These are phyloP conservation scores for Cyphotilapia sp. DNA, from an alignment of 2,113 vertebrate species.

Conservation along the genomic window DNA sequence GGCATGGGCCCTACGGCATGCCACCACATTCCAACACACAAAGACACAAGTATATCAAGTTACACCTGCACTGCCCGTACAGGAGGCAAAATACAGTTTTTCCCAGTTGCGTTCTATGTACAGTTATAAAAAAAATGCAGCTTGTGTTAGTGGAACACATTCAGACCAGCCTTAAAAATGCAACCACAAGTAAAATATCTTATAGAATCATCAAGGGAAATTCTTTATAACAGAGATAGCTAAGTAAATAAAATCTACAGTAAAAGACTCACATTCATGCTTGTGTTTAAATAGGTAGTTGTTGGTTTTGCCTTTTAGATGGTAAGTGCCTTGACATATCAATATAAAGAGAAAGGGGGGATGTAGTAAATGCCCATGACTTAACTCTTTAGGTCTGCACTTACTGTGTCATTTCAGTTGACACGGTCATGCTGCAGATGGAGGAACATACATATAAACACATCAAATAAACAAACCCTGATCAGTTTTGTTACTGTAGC, in stretches of 20 bases:
- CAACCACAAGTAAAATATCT: background rate
- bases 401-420: background rate
- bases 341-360: background rate
- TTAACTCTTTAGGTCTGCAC: background rate
- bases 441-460: background rate
- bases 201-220: background rate
- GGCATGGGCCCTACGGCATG: slow-evolving; percentile 46
- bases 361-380: background rate
- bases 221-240: background rate
- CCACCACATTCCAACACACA: slow-evolving; percentile 19
- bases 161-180: background rate
- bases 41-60: background rate
- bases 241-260: background rate
- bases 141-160: background rate
- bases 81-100: background rate
- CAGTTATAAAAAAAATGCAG: background rate
- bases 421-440: background rate
- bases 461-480: background rate
- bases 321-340: background rate
- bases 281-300: background rate
- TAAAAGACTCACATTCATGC: background rate
- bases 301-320: background rate
- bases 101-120: background rate
- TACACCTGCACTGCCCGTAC: background rate
- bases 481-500: background rate